Evolutionary conservation across 2,113 vertebrate species (phyloP), one percentile per base, ranked within the genome.

Genomic region (Dendrocopos noguchii): DNA sequence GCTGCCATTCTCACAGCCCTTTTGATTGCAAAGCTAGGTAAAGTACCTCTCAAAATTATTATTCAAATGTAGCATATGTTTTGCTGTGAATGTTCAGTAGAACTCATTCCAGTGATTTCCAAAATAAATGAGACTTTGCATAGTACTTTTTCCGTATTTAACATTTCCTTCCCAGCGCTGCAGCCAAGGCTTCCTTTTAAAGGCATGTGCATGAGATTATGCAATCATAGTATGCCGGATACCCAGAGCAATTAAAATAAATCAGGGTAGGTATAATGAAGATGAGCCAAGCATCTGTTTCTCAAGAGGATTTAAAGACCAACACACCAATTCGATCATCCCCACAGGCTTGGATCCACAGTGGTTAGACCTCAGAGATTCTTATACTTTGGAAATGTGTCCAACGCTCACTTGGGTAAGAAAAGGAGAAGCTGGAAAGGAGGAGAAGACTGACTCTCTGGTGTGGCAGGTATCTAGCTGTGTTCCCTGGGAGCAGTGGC

Each of bases 191-290:
- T 97, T 95, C 87, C 89, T 97, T 96, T 95, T 93, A 97, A 96
- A 97, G 93, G 83, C 87, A 88, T 95, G 92, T 93, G 84, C 89
- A 57, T 78, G 84, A 94, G 93, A 95, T 97, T 93, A 95, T 94
- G 95, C 95, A 96, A 95, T 88, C 61, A 3, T 94, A 93, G 94
- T 94, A 95, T 92, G 94, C 92, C 15, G 55, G 95, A 94, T 95
- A 94, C 87, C 60, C 92, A 87, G 83, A 93, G 93, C 87, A 97
- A 96, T 97, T 96, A 94, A 96, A 97, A 96, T 96, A 96, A 97
- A 97, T 96, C 95, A 95, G 89, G 59, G 87, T 94, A 97, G 94
- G 95, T 96, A 96, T 93, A 96, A 97, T 92, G 95, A 97, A 96
- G 91, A 96, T 91, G 94, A 95, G 89, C 68, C 89, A 95, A 93